phyloP scores from a whole-genome alignment of 2,888 invertebrate species.

The Drosophila kuntzei region DNA sequence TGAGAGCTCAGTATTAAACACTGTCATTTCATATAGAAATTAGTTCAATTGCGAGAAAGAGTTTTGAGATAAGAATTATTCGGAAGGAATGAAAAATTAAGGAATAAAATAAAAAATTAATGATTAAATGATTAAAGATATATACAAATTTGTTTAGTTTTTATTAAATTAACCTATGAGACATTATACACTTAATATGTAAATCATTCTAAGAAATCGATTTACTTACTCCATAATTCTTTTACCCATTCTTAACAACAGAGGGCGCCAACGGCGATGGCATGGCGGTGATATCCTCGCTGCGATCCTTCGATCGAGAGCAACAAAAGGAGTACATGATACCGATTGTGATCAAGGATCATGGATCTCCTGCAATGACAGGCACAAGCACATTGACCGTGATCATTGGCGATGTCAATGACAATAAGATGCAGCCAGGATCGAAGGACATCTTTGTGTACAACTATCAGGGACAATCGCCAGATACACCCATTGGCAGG shows the following conservation, averaged over 20 bases:
- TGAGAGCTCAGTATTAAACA: background rate
- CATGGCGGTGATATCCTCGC: constrained; percentile 98
- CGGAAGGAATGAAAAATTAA: too few species aligned
- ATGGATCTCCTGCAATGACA: constrained; percentile 97
- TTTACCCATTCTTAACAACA: constrained; percentile 82
- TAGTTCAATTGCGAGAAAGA: too few species aligned
- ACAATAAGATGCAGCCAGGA: constrained; percentile 99
- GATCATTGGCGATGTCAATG: constrained; percentile 98
- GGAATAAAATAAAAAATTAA: too few species aligned
- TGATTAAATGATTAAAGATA: too few species aligned
- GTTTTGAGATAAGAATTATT: too few species aligned
- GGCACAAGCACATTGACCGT: constrained; percentile 98
- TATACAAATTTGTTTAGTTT: too few species aligned
- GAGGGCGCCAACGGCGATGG: constrained; percentile 99
- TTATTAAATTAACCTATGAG: too few species aligned
- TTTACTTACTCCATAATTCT: background rate
- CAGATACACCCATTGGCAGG: constrained; percentile 95
- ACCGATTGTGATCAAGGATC: constrained; percentile 98
- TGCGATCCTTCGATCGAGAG: constrained; percentile 97
- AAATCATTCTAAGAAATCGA: too few species aligned
- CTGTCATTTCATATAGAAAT: background rate
- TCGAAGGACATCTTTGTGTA: constrained; percentile 98
- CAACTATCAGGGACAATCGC: constrained; percentile 96
- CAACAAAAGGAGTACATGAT: constrained; percentile 98
- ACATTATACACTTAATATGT: too few species aligned